phyloP scores from a whole-genome alignment of 2,888 invertebrate genomes.

The Theodoxus fluviatilis region DNA sequence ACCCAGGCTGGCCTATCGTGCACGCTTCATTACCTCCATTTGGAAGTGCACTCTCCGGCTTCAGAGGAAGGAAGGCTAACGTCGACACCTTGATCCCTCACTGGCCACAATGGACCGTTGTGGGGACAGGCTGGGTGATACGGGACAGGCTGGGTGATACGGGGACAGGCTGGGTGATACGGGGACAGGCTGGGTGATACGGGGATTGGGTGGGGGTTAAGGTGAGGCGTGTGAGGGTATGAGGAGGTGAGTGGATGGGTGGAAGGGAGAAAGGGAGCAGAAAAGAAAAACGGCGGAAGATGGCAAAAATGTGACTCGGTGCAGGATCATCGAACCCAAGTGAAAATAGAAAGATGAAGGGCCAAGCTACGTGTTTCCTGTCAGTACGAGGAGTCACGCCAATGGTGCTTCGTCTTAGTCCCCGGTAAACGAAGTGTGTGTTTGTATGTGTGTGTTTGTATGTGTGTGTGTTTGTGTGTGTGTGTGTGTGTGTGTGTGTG shows the following conservation, averaged over 20 bases:
- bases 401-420: no score
- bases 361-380: no score
- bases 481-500: background rate
- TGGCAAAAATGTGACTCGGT: background rate
- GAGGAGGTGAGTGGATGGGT: background rate
- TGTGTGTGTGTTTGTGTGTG: background rate
- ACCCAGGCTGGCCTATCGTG: no score
- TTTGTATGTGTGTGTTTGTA: no score
- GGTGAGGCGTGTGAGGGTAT: background rate
- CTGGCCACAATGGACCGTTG: background rate
- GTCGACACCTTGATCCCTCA: background rate
- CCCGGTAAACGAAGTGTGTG: no score
- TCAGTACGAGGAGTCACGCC: no score
- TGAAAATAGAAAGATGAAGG: no score
- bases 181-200: background rate
- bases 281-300: background rate
- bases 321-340: no score
- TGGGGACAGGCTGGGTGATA: background rate
- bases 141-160: background rate
- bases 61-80: no score
- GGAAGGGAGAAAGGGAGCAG: background rate
- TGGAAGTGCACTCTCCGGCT: background rate
- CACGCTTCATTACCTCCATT: conserved; percentile 2
- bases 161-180: no score
- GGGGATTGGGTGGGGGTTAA: background rate